These are phyloP conservation scores for Donacobius atricapilla DNA, from an alignment of 2,113 vertebrate species.

Conservation along the genomic window DNA sequence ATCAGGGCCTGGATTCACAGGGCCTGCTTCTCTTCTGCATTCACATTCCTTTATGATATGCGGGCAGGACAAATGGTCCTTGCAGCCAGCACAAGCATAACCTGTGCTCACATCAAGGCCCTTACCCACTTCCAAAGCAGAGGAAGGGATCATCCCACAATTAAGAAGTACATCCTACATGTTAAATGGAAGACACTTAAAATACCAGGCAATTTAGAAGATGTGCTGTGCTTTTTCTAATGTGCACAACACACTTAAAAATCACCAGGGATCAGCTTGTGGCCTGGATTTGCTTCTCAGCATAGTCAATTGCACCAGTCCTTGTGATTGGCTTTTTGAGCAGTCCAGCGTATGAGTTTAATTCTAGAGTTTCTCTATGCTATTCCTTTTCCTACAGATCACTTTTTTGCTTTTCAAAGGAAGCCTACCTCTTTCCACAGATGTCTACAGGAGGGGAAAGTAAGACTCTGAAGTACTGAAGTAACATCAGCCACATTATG, in stretches of 20 bases:
- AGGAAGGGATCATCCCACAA: not conserved
- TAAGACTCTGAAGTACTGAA: not conserved
- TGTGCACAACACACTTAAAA: not conserved
- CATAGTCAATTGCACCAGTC: not conserved
- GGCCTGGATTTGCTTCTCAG: not conserved
- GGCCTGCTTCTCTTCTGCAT: not conserved
- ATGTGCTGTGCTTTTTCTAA: not conserved
- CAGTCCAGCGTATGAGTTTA: not conserved
- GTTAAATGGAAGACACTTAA: not conserved
- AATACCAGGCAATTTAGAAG: not conserved
- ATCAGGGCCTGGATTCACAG: not conserved
- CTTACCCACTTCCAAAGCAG: not conserved
- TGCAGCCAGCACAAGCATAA: not conserved
- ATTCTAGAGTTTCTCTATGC: not conserved
- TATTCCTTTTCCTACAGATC: not conserved
- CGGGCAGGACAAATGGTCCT: not conserved
- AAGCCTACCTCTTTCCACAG: not conserved
- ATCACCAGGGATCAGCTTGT: not conserved
- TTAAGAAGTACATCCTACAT: not conserved
- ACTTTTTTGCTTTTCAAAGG: not conserved
- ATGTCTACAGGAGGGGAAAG: not conserved
- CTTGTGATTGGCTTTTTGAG: not conserved
- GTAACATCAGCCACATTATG: not conserved
- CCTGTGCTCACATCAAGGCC: not conserved
- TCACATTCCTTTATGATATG: not conserved